Percentiles rank a stretch among this genome's conserved stretches.
Conservation (phyloP, 2,797 vertebrate genomes). For the Kryptolebias ocellatus region DNA sequence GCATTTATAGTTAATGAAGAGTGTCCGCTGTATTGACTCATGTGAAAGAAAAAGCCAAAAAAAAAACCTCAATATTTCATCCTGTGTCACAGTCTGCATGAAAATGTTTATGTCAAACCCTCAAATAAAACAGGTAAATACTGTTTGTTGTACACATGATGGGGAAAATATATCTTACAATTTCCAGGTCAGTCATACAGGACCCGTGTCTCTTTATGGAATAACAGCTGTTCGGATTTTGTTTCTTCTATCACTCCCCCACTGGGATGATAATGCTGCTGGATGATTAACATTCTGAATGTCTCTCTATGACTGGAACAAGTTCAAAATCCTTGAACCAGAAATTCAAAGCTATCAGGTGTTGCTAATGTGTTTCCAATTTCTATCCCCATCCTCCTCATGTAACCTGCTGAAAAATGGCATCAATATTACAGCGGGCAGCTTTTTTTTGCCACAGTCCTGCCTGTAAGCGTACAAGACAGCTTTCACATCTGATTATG, state of each 20-base stretch:
- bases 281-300: conserved; percentile 73
- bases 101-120: conserved; percentile 53
- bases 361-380: conserved; percentile 80
- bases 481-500: conserved; percentile 82
- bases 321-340: conserved; percentile 71
- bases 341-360: conserved; percentile 77
- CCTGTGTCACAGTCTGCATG: conserved; percentile 51
- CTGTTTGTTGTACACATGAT: conserved; percentile 36
- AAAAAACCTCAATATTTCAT: conserved; percentile 59
- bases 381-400: conserved; percentile 60
- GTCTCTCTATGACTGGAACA: conserved; percentile 46
- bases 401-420: conserved; percentile 64
- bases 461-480: conserved; percentile 78
- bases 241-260: conserved; percentile 41
- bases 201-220: conserved; percentile 39
- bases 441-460: conserved; percentile 65
- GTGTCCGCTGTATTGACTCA: conserved; percentile 65
- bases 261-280: conserved; percentile 51
- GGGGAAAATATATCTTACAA: conserved; percentile 25
- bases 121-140: conserved; percentile 32
- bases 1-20: conserved; percentile 72
- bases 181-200: conserved; percentile 15
- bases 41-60: conserved; percentile 41
- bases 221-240: conserved; percentile 32
- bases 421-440: conserved; percentile 73